These are phyloP conservation scores for Vulpes vulpes DNA, from an alignment of 2,113 vertebrate genomes.

Conservation along the genomic window DNA sequence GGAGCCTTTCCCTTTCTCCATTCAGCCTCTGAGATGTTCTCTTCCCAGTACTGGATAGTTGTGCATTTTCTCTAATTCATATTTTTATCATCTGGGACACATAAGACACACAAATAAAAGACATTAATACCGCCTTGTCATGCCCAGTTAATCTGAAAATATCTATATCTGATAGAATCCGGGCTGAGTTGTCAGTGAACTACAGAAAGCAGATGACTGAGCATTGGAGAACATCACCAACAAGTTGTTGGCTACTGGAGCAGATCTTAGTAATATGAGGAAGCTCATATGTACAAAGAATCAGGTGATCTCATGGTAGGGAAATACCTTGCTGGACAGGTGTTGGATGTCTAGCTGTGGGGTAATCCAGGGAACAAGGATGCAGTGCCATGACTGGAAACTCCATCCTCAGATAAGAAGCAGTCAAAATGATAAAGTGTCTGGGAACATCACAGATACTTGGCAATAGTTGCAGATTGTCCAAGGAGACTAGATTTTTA, in stretches of 20 bases:
- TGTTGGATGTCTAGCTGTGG: background rate
- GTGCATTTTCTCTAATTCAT: background rate
- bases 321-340: too few species aligned
- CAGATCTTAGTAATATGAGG: background rate
- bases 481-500: background rate
- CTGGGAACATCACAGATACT: background rate
- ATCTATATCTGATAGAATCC: background rate
- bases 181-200: background rate
- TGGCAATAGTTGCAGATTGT: background rate
- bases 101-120: background rate
- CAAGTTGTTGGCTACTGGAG: background rate
- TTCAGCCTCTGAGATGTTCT: background rate
- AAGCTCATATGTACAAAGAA: background rate
- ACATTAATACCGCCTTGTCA: background rate
- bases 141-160: background rate
- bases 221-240: background rate
- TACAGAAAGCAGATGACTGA: background rate
- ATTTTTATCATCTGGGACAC: background rate
- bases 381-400: background rate
- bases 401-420: background rate
- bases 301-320: background rate
- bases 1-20: background rate
- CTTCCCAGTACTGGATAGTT: background rate
- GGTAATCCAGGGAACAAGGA: background rate
- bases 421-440: background rate